These are phyloP conservation scores for Polydrusus pterygomalis DNA, from an alignment of 2,888 invertebrate species.

Conservation along the genomic window DNA sequence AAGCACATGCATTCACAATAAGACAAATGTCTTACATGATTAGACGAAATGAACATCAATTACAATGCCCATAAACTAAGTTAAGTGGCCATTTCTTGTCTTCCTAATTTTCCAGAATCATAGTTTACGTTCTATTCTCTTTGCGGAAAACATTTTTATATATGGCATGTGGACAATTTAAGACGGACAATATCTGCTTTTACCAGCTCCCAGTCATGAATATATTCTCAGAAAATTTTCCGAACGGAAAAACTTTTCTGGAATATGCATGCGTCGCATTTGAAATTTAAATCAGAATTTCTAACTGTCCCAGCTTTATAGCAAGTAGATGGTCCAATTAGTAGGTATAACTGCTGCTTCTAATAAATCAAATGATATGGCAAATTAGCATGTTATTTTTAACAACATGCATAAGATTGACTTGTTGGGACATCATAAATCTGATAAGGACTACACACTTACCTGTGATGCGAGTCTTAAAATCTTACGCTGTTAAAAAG, in stretches of 20 bases:
- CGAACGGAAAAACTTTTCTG: slow-evolving; percentile 6
- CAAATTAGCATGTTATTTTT: no score
- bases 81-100: slow-evolving; percentile 27
- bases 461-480: no score
- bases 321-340: neutral
- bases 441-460: no score
- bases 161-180: neutral
- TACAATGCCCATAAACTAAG: slow-evolving; percentile 16
- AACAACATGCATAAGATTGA: no score
- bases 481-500: no score
- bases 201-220: neutral
- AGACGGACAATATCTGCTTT: slow-evolving; percentile 10
- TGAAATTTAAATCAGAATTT: slow-evolving; percentile 18
- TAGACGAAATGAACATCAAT: slow-evolving; percentile 15
- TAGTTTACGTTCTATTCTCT: slow-evolving; percentile 18
- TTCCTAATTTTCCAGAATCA: slow-evolving; percentile 4
- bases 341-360: neutral
- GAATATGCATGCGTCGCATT: slow-evolving; percentile 9
- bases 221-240: neutral
- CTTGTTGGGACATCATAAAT: no score
- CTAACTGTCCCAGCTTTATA: neutral
- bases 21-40: slow-evolving; percentile 21
- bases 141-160: slow-evolving; percentile 1
- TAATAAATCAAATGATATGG: no score
- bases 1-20: slow-evolving; percentile 12